Conservation (phyloP, 1,140 invertebrate genomes). For the Thalassaphorura encarpata region DNA sequence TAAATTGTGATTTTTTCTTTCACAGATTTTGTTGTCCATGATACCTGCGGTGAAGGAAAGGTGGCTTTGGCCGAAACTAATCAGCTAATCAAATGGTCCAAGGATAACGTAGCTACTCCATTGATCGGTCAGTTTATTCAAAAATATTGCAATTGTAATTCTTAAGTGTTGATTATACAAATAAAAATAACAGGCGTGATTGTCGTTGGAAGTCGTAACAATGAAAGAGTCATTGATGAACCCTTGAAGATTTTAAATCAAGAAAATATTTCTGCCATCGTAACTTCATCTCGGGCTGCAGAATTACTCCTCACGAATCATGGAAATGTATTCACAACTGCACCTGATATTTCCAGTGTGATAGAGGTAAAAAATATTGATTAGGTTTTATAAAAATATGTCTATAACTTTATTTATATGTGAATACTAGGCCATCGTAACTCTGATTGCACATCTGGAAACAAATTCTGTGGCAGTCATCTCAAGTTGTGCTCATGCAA, state of each 20-base stretch:
- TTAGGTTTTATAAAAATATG: not conserved
- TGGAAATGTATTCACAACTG: conserved; percentile 33
- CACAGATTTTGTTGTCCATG: conserved; percentile 29
- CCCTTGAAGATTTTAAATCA: conserved; percentile 29
- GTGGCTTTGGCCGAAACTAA: conserved; percentile 20
- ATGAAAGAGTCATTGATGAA: conserved; percentile 31
- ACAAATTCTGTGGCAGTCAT: conserved; percentile 27
- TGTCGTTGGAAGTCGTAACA: conserved; percentile 31
- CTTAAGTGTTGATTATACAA: not conserved
- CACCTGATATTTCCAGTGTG: conserved; percentile 32
- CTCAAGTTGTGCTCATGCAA: conserved; percentile 30
- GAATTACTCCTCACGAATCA: conserved; percentile 28
- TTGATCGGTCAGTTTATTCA: conserved; percentile 28
- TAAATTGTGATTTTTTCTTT: conserved; percentile 10
- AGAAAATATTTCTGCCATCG: conserved; percentile 30
- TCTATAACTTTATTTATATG: no score
- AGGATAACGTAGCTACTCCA: conserved; percentile 24
- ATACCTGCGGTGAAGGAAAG: conserved; percentile 30
- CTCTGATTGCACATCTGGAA: conserved; percentile 28
- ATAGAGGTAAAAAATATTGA: conserved; percentile 28
- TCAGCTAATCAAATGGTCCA: conserved; percentile 27
- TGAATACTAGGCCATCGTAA: conserved; percentile 25
- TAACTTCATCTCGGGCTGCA: conserved; percentile 29
- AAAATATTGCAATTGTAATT: not conserved
- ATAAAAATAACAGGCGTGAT: conserved; percentile 18